Evolutionary conservation across 2,888 invertebrate genomes (phyloP).

Genomic region (Thymelicus sylvestris): DNA sequence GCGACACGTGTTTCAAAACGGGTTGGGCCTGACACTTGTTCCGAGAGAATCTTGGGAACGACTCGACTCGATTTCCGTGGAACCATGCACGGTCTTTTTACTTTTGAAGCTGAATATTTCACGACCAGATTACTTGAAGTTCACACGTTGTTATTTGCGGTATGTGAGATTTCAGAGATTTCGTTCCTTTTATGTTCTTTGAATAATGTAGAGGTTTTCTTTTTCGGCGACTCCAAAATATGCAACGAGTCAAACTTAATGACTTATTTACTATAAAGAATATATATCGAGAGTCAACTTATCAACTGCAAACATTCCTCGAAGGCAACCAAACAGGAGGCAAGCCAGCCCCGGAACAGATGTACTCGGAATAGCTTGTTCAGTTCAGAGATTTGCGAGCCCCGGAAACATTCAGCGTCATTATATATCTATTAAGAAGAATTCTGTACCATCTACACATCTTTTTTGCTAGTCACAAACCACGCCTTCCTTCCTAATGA

Average conservation of each 20-base stretch:
- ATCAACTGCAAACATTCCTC: constrained; percentile 21
- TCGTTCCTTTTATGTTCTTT: constrained; percentile 24
- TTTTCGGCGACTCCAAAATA: constrained; percentile 14
- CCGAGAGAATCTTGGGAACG: constrained; percentile 64
- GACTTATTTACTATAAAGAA: constrained; percentile 14
- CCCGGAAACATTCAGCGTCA: constrained; percentile 74
- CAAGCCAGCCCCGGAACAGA: constrained; percentile 57
- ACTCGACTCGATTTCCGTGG: constrained; percentile 65
- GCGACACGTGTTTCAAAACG: constrained; percentile 82
- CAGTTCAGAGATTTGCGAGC: constrained; percentile 72
- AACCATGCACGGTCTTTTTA: constrained; percentile 59
- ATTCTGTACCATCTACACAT: constrained; percentile 61
- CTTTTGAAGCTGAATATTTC: constrained; percentile 55
- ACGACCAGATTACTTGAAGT: constrained; percentile 51
- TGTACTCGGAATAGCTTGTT: constrained; percentile 60
- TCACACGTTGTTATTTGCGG: constrained; percentile 38
- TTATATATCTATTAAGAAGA: constrained; percentile 79
- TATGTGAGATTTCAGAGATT: constrained; percentile 35
- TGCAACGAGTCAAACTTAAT: constrained; percentile 20
- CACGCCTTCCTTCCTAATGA: constrained; percentile 78
- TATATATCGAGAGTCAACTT: constrained; percentile 33
- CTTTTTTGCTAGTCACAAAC: constrained; percentile 76
- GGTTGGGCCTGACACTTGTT: constrained; percentile 79
- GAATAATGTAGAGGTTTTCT: constrained; percentile 19
- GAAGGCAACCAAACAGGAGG: constrained; percentile 51